A percentile compares a stretch with the other conserved stretches of the same genome.
Conservation (phyloP, 2,888 invertebrate genomes). For the Ochropleura leucogaster region DNA sequence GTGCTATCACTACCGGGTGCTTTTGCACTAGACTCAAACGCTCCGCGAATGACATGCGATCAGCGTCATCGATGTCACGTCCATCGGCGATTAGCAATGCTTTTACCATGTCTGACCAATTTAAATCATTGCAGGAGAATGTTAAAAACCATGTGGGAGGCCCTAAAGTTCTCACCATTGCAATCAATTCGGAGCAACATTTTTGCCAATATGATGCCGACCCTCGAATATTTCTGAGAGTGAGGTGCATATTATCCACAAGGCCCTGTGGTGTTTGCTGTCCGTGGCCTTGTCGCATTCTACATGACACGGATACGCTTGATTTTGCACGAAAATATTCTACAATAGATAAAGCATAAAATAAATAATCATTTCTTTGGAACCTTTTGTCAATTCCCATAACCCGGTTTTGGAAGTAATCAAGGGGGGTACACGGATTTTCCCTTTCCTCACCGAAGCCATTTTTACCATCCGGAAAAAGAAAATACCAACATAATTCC, state of each 20-base stretch:
- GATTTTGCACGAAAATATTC: constrained; percentile 15
- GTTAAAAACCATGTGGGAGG: constrained; percentile 72
- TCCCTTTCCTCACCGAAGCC: constrained; percentile 62
- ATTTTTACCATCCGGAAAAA: constrained; percentile 63
- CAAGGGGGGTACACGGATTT: constrained; percentile 37
- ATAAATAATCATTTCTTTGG: constrained; percentile 14
- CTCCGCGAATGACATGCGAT: constrained; percentile 27
- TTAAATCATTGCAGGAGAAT: constrained; percentile 66
- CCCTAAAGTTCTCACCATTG: constrained; percentile 71
- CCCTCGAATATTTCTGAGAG: constrained; percentile 71
- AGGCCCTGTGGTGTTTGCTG: constrained; percentile 58
- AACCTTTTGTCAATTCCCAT: constrained; percentile 6
- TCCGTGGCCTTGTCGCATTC: constrained; percentile 59
- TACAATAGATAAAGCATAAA: constrained; percentile 19
- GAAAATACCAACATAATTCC: constrained; percentile 61
- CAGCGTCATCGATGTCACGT: background rate
- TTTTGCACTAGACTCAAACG: constrained; percentile 22
- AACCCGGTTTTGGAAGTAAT: constrained; percentile 52
- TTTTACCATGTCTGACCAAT: constrained; percentile 72
- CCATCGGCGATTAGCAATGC: constrained; percentile 62
- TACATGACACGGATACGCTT: constrained; percentile 30
- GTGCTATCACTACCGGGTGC: constrained; percentile 28
- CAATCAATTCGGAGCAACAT: constrained; percentile 68
- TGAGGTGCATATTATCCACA: constrained; percentile 67
- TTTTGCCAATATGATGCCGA: constrained; percentile 67